phyloP scores from a whole-genome alignment of 2,797 vertebrate species.

The Allobates femoralis region DNA sequence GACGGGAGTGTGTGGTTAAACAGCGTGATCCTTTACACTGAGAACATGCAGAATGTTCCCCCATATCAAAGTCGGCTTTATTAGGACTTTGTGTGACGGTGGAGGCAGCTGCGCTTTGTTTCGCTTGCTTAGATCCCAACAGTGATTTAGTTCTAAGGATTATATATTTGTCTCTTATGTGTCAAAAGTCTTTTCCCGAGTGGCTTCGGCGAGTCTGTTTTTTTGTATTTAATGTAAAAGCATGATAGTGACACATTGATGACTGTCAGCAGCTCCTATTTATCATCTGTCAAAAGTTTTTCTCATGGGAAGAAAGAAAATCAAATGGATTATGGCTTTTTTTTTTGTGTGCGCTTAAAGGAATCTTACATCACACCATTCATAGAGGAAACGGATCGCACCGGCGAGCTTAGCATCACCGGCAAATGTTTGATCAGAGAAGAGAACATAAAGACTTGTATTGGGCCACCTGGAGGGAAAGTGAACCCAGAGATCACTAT shows the following conservation, averaged over 20 bases:
- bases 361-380: slow-evolving; percentile 85
- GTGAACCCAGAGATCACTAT: too few relatives aligned
- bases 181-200: slow-evolving; percentile 88
- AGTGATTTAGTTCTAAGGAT: slow-evolving; percentile 81
- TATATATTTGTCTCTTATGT: slow-evolving; percentile 82
- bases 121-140: slow-evolving; percentile 77
- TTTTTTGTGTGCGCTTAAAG: slow-evolving; percentile 80
- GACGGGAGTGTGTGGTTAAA: slow-evolving; percentile 66
- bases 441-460: slow-evolving; percentile 8
- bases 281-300: slow-evolving; percentile 93
- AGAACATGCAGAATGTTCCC: slow-evolving; percentile 70
- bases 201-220: slow-evolving; percentile 86
- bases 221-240: slow-evolving; percentile 90
- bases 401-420: slow-evolving; percentile 70
- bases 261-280: slow-evolving; percentile 93
- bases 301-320: slow-evolving; percentile 90
- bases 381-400: slow-evolving; percentile 82
- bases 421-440: slow-evolving; percentile 16
- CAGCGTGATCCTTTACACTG: slow-evolving; percentile 59
- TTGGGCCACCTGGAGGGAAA: too few relatives aligned
- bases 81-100: slow-evolving; percentile 76
- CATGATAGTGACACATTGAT: slow-evolving; percentile 84
- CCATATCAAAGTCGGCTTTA: slow-evolving; percentile 78
- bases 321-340: slow-evolving; percentile 90
- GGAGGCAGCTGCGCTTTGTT: slow-evolving; percentile 79